Base-by-base conservation (phyloP, 2,113 vertebrate genomes). In the Dendropsophus ebraccatus region DNA sequence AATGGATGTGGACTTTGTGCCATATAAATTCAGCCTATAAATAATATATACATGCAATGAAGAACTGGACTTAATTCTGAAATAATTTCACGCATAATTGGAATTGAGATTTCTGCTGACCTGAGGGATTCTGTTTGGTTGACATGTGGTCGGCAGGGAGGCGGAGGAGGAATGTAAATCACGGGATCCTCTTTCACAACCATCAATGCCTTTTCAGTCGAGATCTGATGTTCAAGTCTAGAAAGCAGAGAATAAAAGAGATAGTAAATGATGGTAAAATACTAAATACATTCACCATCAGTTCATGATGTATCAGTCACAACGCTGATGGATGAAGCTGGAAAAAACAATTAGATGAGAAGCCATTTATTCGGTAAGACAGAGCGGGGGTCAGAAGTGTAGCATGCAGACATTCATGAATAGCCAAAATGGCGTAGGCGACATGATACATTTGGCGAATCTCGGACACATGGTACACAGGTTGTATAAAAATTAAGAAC, bases 71-170 rank as follows among this genome's bases (percentile, higher is more conserved):
- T 60, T 60, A 19, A 65, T 65, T 30, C 11, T 30, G 12, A 14
- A 65, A 30, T 16, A 69, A 23, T 62, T n/a, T 17, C 16, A 50
- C 2, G n/a, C 58, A 56, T 19, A 50, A 30, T 25, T 76, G 14
- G 25, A 16, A 84, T 3, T 69, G 10, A 47, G 21, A 14, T 21
- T 70, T 62, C 69, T 79, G 89, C 94, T 95, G 86, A 98, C 97
- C 96, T 95, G 45, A 97, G 95, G 0, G 96, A 97, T 88, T 99
- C 97, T 67, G 96, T 98, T 82, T 93, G 95, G 90, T 99, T 99
- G 56, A 99, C 92, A 30, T 93, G 89, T 28, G 97, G 97, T 87
- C 92, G 96, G 88, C 97, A 99, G 19, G 96, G 95, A 0, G 90
- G 89, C 2, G 94, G 92, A 0, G 95, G 92, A 82, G 95, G 92